Base-by-base conservation (phyloP, 1,140 invertebrate genomes). In the Drosophila saltans region DNA sequence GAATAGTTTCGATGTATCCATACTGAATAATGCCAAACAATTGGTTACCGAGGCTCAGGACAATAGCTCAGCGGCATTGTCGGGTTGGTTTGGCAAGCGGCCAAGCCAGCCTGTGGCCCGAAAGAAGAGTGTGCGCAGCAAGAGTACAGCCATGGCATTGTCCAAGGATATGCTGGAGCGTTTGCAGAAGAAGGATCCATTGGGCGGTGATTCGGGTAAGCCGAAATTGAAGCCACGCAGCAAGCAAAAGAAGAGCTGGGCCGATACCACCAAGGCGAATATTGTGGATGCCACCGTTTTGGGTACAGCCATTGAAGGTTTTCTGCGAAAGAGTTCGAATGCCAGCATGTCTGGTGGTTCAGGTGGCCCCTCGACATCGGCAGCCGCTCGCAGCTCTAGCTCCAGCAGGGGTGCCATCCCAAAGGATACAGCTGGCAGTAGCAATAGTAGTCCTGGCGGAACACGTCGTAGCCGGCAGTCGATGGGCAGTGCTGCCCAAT, bases 221-320 rank as follows among this genome's bases (percentile, higher is more conserved):
- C 91, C 91, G 16, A 92, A 92, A 33, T 16, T 91, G 0, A 90
- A 91, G 73, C 89, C 92, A 3, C 80, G 90, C 8, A 91, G 80
- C 66, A 90, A 91, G 39, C 86, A 88, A n/a, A 92, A 85, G 67
- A 89, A 80, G 62, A 89, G 84, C 62, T 84, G 88, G 76, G 72
- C 81, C 21, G 90, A 91, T 16, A 62, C 90, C 24, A 91, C 90
- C 28, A 85, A 92, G 66, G 77, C 81, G 1, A 84, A 78, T 9
- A 89, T 92, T 52, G 96, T 97, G 3, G 96, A 97, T 80, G 95
- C 96, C 4, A 95, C 96, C 79, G 94, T 96, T 0, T 92, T 97
- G 7, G 96, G 96, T 16, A 96, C 94, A 81, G 96, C 96, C 5
- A 97, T 97, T 66, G 96, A 97, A 92, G 96, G 95, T 28, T 97